Percentiles rank a stretch among this genome's conserved stretches.
phyloP scores from a whole-genome alignment of 2,888 invertebrate species.

The Syrista parreyssii region DNA sequence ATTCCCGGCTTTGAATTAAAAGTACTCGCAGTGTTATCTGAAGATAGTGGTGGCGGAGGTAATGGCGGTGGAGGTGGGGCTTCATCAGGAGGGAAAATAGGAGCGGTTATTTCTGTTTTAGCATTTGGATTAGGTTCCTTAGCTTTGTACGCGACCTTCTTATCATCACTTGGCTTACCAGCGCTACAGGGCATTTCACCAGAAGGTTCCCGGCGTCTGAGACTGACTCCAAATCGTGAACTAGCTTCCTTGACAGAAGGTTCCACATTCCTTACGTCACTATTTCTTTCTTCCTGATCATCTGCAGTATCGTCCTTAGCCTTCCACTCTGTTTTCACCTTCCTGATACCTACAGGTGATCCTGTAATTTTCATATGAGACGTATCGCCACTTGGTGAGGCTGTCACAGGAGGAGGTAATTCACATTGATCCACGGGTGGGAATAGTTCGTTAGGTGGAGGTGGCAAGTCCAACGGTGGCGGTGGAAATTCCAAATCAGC shows the following conservation, averaged over 20 bases:
- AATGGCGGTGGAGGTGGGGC: slow-evolving; percentile 53
- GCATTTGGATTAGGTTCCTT: slow-evolving; percentile 62
- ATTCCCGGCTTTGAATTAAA: slow-evolving; percentile 70
- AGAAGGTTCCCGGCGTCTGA: slow-evolving; percentile 75
- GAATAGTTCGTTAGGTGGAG: slow-evolving; percentile 68
- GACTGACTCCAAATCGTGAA: slow-evolving; percentile 77
- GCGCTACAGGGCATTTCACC: slow-evolving; percentile 70
- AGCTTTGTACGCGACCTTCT: slow-evolving; percentile 56
- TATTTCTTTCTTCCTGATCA: slow-evolving; percentile 59
- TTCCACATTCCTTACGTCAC: slow-evolving; percentile 73
- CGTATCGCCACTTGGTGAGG: slow-evolving; percentile 43
- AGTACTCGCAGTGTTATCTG: slow-evolving; percentile 35
- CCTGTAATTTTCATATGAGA: slow-evolving; percentile 40
- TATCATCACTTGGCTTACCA: slow-evolving; percentile 66
- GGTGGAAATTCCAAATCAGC: slow-evolving; percentile 91
- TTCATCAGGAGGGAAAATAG: slow-evolving; percentile 67
- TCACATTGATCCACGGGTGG: slow-evolving; percentile 45
- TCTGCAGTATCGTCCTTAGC: slow-evolving; percentile 50
- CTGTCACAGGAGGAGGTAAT: slow-evolving; percentile 34
- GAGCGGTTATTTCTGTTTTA: slow-evolving; percentile 63
- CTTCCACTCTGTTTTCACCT: slow-evolving; percentile 53
- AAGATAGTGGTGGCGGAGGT: slow-evolving; percentile 52
- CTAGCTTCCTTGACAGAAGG: slow-evolving; percentile 80
- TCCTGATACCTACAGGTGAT: slow-evolving; percentile 51
- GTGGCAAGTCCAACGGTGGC: slow-evolving; percentile 83